Conservation (phyloP, 1,140 invertebrate genomes). For the Trigoniulus corallinus region DNA sequence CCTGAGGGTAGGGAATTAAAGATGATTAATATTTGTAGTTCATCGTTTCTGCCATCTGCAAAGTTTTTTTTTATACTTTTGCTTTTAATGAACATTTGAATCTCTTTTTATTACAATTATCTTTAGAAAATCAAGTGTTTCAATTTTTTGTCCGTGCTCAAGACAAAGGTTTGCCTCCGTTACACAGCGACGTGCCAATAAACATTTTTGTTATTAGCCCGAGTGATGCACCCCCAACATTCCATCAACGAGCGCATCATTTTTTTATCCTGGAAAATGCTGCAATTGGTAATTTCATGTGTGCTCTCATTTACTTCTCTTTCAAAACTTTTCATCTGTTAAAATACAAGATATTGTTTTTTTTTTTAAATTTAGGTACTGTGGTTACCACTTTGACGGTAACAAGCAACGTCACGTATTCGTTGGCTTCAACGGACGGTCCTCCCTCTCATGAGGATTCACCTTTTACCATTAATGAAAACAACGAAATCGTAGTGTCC, state of each 20-base stretch:
- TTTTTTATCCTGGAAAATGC: slow-evolving; percentile 66
- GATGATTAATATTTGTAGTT: too few species aligned
- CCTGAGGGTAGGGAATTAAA: too few species aligned
- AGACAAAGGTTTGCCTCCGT: slow-evolving; percentile 49
- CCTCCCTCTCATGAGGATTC: slow-evolving; percentile 9
- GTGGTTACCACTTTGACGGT: slow-evolving; percentile 23
- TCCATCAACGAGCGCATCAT: slow-evolving; percentile 49
- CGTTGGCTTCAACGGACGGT: slow-evolving; percentile 11
- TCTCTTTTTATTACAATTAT: slow-evolving; percentile 20
- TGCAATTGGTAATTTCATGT: slow-evolving; percentile 30
- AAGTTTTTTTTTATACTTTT: not conserved
- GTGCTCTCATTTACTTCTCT: not conserved
- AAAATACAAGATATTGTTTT: slow-evolving; percentile 1
- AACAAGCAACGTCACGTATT: slow-evolving; percentile 14
- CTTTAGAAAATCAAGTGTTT: slow-evolving; percentile 60
- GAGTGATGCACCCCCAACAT: slow-evolving; percentile 47
- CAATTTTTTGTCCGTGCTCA: slow-evolving; percentile 76
- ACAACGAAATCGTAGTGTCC: slow-evolving; percentile 42
- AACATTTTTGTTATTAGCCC: slow-evolving; percentile 54
- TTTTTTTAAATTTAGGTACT: slow-evolving; percentile 10
- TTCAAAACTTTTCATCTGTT: not conserved
- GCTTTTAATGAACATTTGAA: slow-evolving; percentile 7
- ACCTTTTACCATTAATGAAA: not conserved
- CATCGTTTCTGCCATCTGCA: too few species aligned
- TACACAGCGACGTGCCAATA: slow-evolving; percentile 59